Conservation (phyloP, 2,113 vertebrate species). For the Indri indri region DNA sequence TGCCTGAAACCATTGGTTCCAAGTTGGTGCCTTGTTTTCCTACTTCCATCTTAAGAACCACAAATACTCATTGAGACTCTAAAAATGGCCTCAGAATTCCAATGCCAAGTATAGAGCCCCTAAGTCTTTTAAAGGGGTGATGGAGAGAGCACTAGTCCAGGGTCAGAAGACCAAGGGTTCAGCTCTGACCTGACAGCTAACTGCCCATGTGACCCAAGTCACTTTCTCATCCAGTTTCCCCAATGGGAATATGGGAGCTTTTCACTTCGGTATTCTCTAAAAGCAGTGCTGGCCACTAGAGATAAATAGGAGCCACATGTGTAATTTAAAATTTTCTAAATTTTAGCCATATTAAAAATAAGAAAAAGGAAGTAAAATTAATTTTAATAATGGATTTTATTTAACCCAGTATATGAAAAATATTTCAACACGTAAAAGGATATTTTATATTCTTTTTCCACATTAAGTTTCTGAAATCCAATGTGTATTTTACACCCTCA, state of each 20-base stretch:
- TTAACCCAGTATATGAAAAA: not conserved
- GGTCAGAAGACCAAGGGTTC: not conserved
- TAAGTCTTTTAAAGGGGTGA: not conserved
- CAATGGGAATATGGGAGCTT: not conserved
- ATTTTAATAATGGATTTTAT: not conserved
- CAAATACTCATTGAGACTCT: not conserved
- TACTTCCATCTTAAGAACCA: not conserved
- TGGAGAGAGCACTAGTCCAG: not conserved
- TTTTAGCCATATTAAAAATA: not conserved
- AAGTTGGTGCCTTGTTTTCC: not conserved
- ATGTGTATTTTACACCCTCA: not conserved
- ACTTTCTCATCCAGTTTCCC: not conserved
- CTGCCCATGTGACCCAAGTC: not conserved
- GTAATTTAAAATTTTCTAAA: not conserved
- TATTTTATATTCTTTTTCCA: not conserved
- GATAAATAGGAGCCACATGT: not conserved
- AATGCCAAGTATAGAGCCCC: not conserved
- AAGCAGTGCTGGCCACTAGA: not conserved
- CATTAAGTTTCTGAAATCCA: not conserved
- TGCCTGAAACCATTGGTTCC: not conserved
- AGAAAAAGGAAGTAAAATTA: not conserved
- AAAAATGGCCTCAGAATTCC: not conserved
- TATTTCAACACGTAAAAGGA: not conserved
- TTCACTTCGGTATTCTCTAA: not conserved
- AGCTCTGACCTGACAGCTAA: not conserved